Evolutionary conservation across 2,797 vertebrate species (phyloP).

Genomic region (Menidia menidia): DNA sequence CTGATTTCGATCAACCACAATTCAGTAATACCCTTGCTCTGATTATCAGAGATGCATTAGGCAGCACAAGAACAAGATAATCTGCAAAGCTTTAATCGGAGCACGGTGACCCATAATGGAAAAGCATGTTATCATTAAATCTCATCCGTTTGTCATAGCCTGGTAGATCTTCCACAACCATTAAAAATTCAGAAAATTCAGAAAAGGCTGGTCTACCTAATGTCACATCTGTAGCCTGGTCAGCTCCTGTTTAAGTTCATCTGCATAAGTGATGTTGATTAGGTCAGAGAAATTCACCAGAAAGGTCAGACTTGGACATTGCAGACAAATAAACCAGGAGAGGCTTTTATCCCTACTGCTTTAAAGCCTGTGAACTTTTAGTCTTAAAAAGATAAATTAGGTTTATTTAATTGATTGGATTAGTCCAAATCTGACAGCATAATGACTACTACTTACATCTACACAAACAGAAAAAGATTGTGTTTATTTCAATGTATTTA

Average conservation of each 20-base stretch:
- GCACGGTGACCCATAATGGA: slow-evolving; percentile 49
- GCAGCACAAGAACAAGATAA: slow-evolving; percentile 56
- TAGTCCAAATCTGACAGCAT: no score
- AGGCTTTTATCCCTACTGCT: no score
- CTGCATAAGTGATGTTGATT: slow-evolving; percentile 6
- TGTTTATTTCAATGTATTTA: no score
- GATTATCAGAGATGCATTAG: slow-evolving; percentile 58
- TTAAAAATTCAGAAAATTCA: slow-evolving; percentile 14
- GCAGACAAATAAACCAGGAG: no score
- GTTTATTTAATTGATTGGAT: not conserved
- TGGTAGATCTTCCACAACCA: not conserved
- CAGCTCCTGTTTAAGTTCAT: not conserved
- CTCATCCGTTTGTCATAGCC: slow-evolving; percentile 11
- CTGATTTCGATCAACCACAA: slow-evolving; percentile 42
- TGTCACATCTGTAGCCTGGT: slow-evolving; percentile 8
- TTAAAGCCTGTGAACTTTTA: no score
- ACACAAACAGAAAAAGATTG: not conserved
- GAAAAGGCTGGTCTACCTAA: not conserved
- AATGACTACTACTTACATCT: not conserved
- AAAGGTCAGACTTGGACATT: not conserved
- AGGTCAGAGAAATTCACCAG: not conserved
- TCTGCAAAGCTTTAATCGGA: slow-evolving; percentile 57
- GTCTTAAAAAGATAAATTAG: no score
- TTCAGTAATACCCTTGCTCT: slow-evolving; percentile 28
- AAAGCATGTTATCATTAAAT: slow-evolving; percentile 21